These are phyloP conservation scores for Magallana gigas DNA, from an alignment of 1,140 invertebrate species.

Conservation along the genomic window DNA sequence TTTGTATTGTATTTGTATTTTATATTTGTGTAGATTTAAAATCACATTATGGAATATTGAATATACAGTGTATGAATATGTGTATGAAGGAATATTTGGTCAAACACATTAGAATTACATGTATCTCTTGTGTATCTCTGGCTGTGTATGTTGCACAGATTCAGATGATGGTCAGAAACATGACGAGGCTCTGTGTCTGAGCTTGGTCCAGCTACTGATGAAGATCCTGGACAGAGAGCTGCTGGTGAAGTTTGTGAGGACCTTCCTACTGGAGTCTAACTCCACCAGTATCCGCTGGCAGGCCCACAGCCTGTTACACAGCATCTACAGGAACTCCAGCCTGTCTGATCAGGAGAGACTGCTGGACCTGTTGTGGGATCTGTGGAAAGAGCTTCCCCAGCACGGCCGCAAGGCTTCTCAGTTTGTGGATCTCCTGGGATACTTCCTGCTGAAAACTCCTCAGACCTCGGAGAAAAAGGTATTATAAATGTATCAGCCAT, in stretches of 20 bases:
- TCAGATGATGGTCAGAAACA: slow-evolving; percentile 89
- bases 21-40: too few species aligned
- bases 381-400: slow-evolving; percentile 94
- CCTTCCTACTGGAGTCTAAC: slow-evolving; percentile 96
- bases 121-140: too few species aligned
- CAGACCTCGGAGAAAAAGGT: slow-evolving; percentile 72
- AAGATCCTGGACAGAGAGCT: slow-evolving; percentile 85
- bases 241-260: slow-evolving; percentile 90
- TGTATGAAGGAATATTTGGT: too few species aligned
- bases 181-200: slow-evolving; percentile 86
- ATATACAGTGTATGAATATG: too few species aligned
- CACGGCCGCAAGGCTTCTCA: slow-evolving; percentile 96
- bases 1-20: too few species aligned
- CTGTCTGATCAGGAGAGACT: slow-evolving; percentile 88
- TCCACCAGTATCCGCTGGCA: slow-evolving; percentile 96
- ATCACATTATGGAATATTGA: too few species aligned
- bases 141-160: slow-evolving; percentile 81
- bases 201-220: slow-evolving; percentile 87
- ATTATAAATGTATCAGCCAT: background rate
- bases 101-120: too few species aligned
- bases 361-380: slow-evolving; percentile 91
- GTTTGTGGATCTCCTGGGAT: slow-evolving; percentile 97
- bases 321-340: slow-evolving; percentile 85
- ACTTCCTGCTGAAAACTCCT: slow-evolving; percentile 90
- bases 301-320: slow-evolving; percentile 85